Conservation (phyloP, 2,888 invertebrate species). For the Drosophila nr. perissopoda region DNA sequence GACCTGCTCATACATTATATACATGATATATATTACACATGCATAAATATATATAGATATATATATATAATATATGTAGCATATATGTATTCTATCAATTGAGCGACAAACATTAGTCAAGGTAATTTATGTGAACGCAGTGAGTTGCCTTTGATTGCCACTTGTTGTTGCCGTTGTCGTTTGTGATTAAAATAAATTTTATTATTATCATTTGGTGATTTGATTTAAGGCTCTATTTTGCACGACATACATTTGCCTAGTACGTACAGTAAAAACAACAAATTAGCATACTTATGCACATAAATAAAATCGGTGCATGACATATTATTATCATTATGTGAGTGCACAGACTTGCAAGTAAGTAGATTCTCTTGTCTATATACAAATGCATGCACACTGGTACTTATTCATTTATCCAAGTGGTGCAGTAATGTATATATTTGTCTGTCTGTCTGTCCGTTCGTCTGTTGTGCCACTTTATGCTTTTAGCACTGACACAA, state of each 20-base stretch:
- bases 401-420: background rate
- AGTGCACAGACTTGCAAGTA: constrained; percentile 2
- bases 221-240: constrained; percentile 77
- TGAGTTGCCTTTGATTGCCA: constrained; percentile 8
- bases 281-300: constrained; percentile 8
- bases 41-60: background rate
- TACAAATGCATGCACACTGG: background rate
- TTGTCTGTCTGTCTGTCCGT: background rate
- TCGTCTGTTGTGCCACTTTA: background rate
- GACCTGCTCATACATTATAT: constrained; percentile 19
- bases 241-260: constrained; percentile 56
- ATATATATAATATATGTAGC: background rate
- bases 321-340: background rate
- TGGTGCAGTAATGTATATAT: background rate
- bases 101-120: constrained; percentile 8
- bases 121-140: constrained; percentile 8
- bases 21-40: constrained; percentile 3
- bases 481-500: constrained; percentile 15
- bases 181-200: constrained; percentile 62
- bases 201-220: constrained; percentile 79
- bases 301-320: constrained; percentile 5
- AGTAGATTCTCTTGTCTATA: constrained; percentile 18
- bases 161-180: constrained; percentile 10
- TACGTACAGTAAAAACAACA: constrained; percentile 38
- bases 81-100: constrained; percentile 27